These are phyloP conservation scores for Ceratosolen fusciceps DNA, from an alignment of 1,140 invertebrate genomes.

Conservation along the genomic window DNA sequence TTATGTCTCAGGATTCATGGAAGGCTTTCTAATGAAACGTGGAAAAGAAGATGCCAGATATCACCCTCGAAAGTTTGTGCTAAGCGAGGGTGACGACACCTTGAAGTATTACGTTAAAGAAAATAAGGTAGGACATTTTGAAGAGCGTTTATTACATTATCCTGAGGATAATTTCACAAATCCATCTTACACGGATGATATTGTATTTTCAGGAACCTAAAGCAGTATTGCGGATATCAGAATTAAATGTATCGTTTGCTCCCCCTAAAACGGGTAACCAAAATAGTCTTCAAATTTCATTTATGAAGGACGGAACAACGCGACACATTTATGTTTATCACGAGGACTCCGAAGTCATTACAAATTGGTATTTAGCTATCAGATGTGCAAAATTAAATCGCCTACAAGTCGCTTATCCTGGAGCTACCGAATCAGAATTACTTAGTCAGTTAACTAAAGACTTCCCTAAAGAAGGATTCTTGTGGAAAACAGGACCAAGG, in stretches of 20 bases:
- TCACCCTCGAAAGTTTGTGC: conserved; percentile 86
- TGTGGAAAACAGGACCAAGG: conserved; percentile 91
- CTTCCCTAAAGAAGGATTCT: conserved; percentile 87
- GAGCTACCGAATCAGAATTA: conserved; percentile 82
- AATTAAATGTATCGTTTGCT: conserved; percentile 88
- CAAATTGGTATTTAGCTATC: conserved; percentile 91
- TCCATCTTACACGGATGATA: not conserved
- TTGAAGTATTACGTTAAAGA: conserved; percentile 91
- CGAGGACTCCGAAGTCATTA: conserved; percentile 86
- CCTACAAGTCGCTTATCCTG: conserved; percentile 87
- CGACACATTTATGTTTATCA: conserved; percentile 91
- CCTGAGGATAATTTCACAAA: not conserved
- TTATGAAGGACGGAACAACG: conserved; percentile 85
- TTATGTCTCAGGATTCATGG: conserved; percentile 85
- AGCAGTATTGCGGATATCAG: conserved; percentile 84
- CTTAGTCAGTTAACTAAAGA: conserved; percentile 82
- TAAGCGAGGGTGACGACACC: conserved; percentile 84
- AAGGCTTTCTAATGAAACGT: conserved; percentile 89
- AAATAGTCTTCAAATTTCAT: conserved; percentile 87
- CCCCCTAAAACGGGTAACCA: conserved; percentile 86
- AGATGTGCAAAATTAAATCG: conserved; percentile 87
- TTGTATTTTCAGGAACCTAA: conserved; percentile 79
- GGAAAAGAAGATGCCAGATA: conserved; percentile 89
- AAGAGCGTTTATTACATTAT: not conserved
- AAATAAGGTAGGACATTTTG: conserved; percentile 71